phyloP scores from a whole-genome alignment of 2,113 vertebrate species.

The Daubentonia madagascariensis region DNA sequence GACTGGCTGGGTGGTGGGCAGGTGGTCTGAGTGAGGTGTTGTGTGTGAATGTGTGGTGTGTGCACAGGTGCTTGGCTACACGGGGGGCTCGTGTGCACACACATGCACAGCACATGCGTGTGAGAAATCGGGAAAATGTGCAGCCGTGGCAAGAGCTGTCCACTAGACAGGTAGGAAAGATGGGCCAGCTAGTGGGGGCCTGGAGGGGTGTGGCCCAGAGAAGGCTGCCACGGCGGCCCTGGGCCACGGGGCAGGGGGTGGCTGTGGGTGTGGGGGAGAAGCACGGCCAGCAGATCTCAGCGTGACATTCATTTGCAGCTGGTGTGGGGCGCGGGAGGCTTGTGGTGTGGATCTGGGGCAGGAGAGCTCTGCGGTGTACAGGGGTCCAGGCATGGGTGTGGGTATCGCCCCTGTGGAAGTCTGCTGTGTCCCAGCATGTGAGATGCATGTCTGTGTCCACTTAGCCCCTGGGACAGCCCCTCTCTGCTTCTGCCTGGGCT shows the following conservation, averaged over 20 bases:
- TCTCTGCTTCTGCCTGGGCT: background rate
- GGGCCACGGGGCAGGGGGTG: no score
- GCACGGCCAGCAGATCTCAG: background rate
- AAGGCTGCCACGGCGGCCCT: no score
- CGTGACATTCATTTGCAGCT: background rate
- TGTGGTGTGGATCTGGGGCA: fast-evolving
- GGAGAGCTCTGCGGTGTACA: background rate
- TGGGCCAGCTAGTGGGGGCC: background rate
- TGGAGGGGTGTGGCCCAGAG: background rate
- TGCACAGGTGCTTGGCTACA: background rate
- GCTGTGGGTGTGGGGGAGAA: no score
- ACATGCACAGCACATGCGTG: background rate
- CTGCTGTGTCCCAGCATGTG: background rate
- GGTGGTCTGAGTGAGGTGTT: background rate
- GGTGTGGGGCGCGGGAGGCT: background rate
- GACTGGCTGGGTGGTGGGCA: background rate
- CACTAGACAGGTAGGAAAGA: fast-evolving
- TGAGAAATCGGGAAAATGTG: background rate
- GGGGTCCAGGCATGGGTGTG: background rate
- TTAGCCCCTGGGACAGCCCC: background rate
- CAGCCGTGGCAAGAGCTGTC: fast-evolving
- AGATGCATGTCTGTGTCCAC: background rate
- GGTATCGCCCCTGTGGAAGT: no score
- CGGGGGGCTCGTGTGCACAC: fast-evolving
- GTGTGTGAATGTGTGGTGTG: background rate